Evolutionary conservation across 2,888 invertebrate species (phyloP), one percentile per base, ranked within the genome.

Genomic region (Pollenia amentaria): DNA sequence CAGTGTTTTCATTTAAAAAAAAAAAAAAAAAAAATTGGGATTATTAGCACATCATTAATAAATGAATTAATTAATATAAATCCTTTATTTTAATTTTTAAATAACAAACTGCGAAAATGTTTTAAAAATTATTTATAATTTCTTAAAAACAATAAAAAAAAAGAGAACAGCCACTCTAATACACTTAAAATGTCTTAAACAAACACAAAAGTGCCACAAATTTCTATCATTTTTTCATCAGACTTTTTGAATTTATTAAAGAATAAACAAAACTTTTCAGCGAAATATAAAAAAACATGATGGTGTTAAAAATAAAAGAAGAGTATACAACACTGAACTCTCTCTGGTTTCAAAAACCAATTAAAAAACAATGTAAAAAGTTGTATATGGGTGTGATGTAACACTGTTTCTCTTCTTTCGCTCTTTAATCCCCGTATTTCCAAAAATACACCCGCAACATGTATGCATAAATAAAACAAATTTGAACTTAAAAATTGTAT

Each of bases 401-500:
- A n/a, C 40, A 46, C 18, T 57, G 48, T 29, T 51, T 51, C 21
- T 55, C 44, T 16, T 42, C 10, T 14, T 16, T 53, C 42, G 8
- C n/a, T 65, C 6, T 21, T 9, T 12, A 14, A 38, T 40, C 21
- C 42, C 16, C 4, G 7, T 12, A 44, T 44, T 53, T 3, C n/a
- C 72, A 2, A 21, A n/a, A 16, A 67, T 46, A 65, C 72, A 46
- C 44, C 53, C 51, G 4, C 70, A 72, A 72, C 3, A 46, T 72
- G 62, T 80, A 14, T 72, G 55, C 29, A 82, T 51, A 75, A 67
- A 69, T 67, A 51, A 82, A 69, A 75, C 51, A 82, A 60, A 75
- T 67, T 75, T 82, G 75, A 82, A 82, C 67, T 75, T 82, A 60
- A 75, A 81, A 82, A 69, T 82, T 82, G 57, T 82, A 60, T 69